These are phyloP conservation scores for Sminthopsis crassicaudata DNA, from an alignment of 2,113 vertebrate species.

Conservation along the genomic window DNA sequence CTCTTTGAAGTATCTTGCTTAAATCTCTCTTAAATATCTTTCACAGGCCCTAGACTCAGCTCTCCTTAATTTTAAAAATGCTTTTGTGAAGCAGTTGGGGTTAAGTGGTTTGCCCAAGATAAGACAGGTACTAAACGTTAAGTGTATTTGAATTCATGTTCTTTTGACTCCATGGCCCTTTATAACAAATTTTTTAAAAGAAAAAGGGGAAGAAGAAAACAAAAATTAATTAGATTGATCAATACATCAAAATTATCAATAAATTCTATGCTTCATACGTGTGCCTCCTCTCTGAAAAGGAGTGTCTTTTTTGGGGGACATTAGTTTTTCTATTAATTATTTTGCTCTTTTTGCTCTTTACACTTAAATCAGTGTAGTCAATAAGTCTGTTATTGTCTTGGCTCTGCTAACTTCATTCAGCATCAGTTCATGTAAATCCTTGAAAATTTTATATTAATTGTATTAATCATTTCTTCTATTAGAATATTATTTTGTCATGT, in stretches of 20 bases:
- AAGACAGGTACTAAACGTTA: too few species aligned
- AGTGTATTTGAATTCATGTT: too few species aligned
- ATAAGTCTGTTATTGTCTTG: background rate
- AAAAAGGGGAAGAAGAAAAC: background rate
- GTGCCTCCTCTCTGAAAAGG: background rate
- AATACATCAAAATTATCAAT: background rate
- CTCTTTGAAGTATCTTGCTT: background rate
- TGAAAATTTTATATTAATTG: background rate
- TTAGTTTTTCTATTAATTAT: background rate
- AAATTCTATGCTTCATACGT: background rate
- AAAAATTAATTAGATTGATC: background rate
- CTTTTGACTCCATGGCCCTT: background rate
- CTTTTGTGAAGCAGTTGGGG: too few species aligned
- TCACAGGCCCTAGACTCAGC: background rate
- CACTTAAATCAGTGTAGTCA: background rate
- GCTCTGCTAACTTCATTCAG: background rate
- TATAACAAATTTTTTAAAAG: background rate
- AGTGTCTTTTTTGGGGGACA: background rate
- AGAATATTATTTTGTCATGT: background rate
- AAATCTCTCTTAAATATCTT: background rate
- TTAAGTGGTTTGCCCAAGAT: too few species aligned
- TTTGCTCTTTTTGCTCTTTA: background rate
- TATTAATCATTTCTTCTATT: background rate
- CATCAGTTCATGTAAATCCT: background rate
- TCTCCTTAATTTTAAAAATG: too few species aligned